Percentiles rank a stretch among this genome's conserved stretches.
These are phyloP conservation scores for Agrotis puta DNA, from an alignment of 2,888 invertebrate species.

Conservation along the genomic window DNA sequence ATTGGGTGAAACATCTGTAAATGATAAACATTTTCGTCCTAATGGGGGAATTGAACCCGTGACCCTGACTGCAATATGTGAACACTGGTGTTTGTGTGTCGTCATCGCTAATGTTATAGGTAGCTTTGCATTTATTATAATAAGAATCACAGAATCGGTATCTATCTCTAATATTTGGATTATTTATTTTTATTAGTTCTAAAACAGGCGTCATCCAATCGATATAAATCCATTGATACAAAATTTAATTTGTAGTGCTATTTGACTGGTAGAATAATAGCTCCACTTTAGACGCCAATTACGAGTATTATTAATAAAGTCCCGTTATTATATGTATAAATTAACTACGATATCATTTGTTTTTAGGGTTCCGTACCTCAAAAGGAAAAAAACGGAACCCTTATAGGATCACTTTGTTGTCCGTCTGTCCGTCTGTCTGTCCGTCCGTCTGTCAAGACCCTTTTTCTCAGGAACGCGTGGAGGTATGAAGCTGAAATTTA, in stretches of 20 bases:
- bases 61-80: constrained; percentile 45
- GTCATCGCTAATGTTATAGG: constrained; percentile 31
- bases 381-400: too few species aligned
- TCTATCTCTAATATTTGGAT: not conserved
- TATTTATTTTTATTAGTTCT: too few species aligned
- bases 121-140: constrained; percentile 18
- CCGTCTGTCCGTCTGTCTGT: too few species aligned
- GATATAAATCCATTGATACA: too few species aligned
- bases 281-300: not conserved
- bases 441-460: too few species aligned
- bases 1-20: constrained; percentile 46
- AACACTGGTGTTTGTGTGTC: constrained; percentile 22
- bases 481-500: too few species aligned
- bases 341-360: too few species aligned
- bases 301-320: constrained; percentile 2
- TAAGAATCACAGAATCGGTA: not conserved
- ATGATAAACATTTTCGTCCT: constrained; percentile 44
- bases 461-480: too few species aligned
- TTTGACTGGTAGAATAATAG: not conserved
- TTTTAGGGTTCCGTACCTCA: too few species aligned
- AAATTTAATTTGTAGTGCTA: not conserved
- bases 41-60: constrained; percentile 54
- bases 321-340: too few species aligned
- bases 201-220: too few species aligned
- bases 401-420: too few species aligned